A percentile compares a stretch with the other conserved stretches of the same genome.
Evolutionary conservation across 2,113 vertebrate species (phyloP).

Genomic region (Syngnathus scovelli): DNA sequence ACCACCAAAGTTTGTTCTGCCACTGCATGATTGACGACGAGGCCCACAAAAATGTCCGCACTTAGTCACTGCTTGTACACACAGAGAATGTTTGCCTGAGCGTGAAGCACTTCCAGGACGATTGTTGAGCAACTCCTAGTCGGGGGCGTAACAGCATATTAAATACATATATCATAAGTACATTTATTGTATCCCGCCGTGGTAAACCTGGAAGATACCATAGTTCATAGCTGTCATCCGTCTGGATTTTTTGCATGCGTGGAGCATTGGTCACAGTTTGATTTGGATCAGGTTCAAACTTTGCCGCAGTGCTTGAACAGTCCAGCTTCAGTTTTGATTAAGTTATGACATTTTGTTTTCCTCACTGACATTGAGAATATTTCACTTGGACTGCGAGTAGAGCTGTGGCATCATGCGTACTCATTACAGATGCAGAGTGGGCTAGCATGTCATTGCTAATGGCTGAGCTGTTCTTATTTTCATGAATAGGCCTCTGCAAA

Average conservation of each 20-base stretch:
- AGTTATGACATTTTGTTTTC: not conserved
- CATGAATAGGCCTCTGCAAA: too few species aligned
- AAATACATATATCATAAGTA: slow-evolving; percentile 1
- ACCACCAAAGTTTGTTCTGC: slow-evolving; percentile 42
- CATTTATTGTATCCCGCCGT: not conserved
- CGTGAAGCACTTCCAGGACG: not conserved
- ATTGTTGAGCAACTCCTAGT: not conserved
- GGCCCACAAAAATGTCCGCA: not conserved
- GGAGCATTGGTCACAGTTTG: not conserved
- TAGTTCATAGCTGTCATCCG: not conserved
- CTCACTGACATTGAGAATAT: not conserved
- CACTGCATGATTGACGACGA: slow-evolving; percentile 19
- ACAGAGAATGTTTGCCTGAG: not conserved
- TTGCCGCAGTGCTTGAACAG: not conserved
- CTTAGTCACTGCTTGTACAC: not conserved
- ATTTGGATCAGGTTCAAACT: not conserved
- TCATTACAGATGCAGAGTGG: too few species aligned
- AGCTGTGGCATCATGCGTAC: too few species aligned
- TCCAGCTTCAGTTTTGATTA: not conserved
- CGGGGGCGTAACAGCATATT: not conserved
- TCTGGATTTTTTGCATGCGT: not conserved
- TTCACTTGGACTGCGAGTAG: not conserved
- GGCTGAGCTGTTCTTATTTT: too few species aligned
- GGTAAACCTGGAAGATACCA: not conserved
- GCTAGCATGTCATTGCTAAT: too few species aligned